Evolutionary conservation across 30 jellyfish, hydroid and myxozoan genomes (phyloP), one percentile per base, ranked within the genome.

Genomic region (Chrysaora quinquecirrha): DNA sequence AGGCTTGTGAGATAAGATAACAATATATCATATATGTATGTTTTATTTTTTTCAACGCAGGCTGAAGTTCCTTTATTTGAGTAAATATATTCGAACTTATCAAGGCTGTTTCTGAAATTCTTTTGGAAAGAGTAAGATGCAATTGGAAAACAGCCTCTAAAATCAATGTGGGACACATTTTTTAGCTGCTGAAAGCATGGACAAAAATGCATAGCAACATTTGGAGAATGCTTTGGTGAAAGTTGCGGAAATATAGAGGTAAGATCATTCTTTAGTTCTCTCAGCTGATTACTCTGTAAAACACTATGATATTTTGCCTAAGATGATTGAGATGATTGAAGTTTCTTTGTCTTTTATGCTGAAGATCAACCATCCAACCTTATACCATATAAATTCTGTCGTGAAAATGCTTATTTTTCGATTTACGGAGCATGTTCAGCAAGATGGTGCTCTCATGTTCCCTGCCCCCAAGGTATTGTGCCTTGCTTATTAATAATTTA

Each of bases 211-310:
- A 61, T 70, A 33, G 1, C 90, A 34, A 64, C 92, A 30, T 81
- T 90, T 52, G 92, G 90, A 7, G 78, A 81, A 12, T 81, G 92
- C 64, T 65, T 30, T 47, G 92, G 92, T 25, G 71, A 81, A 62
- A 73, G 35, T 47, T 81, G 92, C 83, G 63, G 52, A 43, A 81
- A 69, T 43, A 67, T 29, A 34, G 76, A 65, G 64, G 83, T 76
- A 43, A 62, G 74, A 62, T 62, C 74, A 62, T 62, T 62, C 74
- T 62, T 62, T 62, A 62, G 74, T 62, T 62, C 20, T 62, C 74
- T 56, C 23, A 56, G 74, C 48, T 62, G 74, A 62, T 1, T 1
- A 20, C 0, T n/a, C 32, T 29, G 11, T 0, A 60, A 60, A 9
- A 22, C 33, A 25, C 12, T 43, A 43, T 9, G 58, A 43, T 43